A percentile compares a stretch with the other conserved stretches of the same genome.
Conservation (phyloP, 2,113 vertebrate genomes). For the Semnornis frantzii region DNA sequence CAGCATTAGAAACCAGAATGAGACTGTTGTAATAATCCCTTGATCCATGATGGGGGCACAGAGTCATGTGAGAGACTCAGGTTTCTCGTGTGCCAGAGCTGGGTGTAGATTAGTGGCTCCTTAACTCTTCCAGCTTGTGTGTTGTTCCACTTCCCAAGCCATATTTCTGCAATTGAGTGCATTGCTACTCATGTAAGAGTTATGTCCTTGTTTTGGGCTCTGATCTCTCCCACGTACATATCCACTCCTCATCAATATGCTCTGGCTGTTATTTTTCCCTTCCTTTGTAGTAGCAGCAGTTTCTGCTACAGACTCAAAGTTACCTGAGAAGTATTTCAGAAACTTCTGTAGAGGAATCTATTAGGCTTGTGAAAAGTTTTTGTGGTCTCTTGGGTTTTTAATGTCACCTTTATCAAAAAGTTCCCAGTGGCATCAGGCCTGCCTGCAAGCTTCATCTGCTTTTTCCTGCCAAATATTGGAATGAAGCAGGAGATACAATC, state of each 20-base stretch:
- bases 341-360: background rate
- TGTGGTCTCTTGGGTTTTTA: background rate
- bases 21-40: background rate
- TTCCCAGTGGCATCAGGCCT: background rate
- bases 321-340: background rate
- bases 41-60: accelerated
- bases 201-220: background rate
- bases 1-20: background rate
- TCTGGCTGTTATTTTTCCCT: background rate
- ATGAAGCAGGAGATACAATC: background rate
- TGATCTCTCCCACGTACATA: accelerated
- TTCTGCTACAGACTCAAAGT: background rate
- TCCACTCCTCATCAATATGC: background rate
- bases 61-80: background rate
- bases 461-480: background rate
- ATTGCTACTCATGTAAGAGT: background rate
- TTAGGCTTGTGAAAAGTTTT: background rate
- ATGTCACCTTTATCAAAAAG: background rate
- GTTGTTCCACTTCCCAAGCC: background rate
- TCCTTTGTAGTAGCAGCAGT: background rate
- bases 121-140: background rate
- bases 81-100: background rate
- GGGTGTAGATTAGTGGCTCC: background rate
- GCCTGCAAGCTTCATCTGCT: background rate
- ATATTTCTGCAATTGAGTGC: accelerated